Conservation (phyloP, 2,113 vertebrate species). For the Dipodomys merriami region DNA sequence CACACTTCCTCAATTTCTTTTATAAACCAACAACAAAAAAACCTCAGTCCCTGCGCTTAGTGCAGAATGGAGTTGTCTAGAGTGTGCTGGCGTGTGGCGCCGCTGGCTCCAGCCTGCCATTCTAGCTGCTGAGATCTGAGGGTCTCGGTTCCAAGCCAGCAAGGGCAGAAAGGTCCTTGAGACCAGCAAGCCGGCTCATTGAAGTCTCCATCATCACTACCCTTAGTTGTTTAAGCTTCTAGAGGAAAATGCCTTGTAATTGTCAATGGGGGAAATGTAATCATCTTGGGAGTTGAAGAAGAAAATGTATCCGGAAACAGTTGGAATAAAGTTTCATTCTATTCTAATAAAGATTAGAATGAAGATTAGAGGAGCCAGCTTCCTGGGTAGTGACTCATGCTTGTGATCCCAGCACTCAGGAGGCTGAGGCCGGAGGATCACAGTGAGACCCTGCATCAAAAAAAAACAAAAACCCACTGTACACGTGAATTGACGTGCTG, state of each 20-base stretch:
- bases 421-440: too few relatives aligned
- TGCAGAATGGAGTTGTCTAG: constrained; percentile 29
- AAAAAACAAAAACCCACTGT: too few relatives aligned
- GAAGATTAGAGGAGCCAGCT: too few relatives aligned
- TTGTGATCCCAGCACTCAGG: too few relatives aligned
- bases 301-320: neutral
- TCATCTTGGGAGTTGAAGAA: neutral
- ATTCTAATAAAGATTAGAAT: too few relatives aligned
- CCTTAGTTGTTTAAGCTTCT: neutral
- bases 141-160: neutral
- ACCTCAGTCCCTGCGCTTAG: neutral
- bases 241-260: neutral
- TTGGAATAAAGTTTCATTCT: too few relatives aligned
- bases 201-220: neutral
- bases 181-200: too few relatives aligned
- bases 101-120: neutral
- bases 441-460: too few relatives aligned
- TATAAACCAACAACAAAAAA: neutral
- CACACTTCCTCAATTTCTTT: neutral
- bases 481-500: too few relatives aligned
- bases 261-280: neutral
- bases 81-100: neutral
- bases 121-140: neutral
- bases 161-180: neutral
- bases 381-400: too few relatives aligned